phyloP scores from a whole-genome alignment of 2,888 invertebrate species.

The Pristionchus mayeri region DNA sequence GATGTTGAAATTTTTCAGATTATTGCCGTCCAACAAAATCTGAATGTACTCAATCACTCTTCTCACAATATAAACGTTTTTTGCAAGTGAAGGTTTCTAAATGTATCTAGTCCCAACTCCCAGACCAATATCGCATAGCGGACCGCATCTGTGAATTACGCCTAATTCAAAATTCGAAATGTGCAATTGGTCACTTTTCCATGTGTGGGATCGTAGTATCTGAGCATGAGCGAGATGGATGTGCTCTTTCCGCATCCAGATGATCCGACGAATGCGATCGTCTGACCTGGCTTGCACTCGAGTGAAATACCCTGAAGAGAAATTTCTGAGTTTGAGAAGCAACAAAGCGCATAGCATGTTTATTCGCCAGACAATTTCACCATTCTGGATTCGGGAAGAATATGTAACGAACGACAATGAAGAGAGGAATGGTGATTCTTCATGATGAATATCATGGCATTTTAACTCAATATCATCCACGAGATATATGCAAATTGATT shows the following conservation, averaged over 20 bases:
- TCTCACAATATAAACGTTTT: too few species aligned
- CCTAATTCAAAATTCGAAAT: neutral
- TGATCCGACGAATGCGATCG: constrained; percentile 70
- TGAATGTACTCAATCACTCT: neutral
- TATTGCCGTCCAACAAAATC: constrained; percentile 32
- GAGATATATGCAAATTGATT: too few species aligned
- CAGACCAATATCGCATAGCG: constrained; percentile 50
- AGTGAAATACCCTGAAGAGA: constrained; percentile 60
- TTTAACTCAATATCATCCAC: too few species aligned
- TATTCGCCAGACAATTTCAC: too few species aligned
- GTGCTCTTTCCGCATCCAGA: constrained; percentile 71
- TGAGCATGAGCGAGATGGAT: constrained; percentile 66
- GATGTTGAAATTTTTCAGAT: constrained; percentile 35
- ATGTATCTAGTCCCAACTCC: too few species aligned
- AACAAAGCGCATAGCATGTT: too few species aligned
- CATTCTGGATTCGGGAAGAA: too few species aligned
- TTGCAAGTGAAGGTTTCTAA: too few species aligned
- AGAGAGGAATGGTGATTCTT: too few species aligned
- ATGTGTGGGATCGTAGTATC: constrained; percentile 67
- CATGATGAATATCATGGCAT: too few species aligned
- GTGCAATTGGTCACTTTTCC: constrained; percentile 55
- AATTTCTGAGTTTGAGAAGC: neutral
- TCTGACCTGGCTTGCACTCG: constrained; percentile 67
- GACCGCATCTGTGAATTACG: constrained; percentile 52
- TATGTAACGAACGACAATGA: too few species aligned